A percentile compares a stretch with the other conserved stretches of the same genome.
phyloP scores from a whole-genome alignment of 2,888 invertebrate genomes.

The Trachelus tabidus region DNA sequence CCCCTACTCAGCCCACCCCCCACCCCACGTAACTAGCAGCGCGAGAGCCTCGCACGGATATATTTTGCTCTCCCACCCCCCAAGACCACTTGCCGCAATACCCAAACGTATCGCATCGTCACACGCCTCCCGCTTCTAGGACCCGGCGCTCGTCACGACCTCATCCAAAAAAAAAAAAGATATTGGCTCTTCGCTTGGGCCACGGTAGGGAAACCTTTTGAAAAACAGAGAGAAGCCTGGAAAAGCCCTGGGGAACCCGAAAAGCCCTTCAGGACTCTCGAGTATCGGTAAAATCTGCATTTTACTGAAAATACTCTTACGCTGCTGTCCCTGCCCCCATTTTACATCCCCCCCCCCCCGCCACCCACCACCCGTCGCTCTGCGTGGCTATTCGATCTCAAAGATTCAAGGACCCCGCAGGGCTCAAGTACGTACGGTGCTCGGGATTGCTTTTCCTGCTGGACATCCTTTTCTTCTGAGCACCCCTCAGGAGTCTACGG shows the following conservation, averaged over 20 bases:
- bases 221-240: neutral
- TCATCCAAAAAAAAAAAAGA: constrained; percentile 37
- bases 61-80: neutral
- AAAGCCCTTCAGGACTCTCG: neutral
- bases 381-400: neutral
- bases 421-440: neutral
- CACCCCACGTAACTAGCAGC: neutral
- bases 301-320: neutral
- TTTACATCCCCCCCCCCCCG: neutral
- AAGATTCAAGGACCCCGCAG: neutral
- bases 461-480: neutral
- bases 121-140: neutral
- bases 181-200: constrained; percentile 34
- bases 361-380: neutral
- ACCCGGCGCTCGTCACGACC: constrained; percentile 31
- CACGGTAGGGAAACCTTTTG: neutral
- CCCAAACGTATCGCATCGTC: constrained; percentile 3
- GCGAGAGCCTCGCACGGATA: neutral
- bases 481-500: neutral
- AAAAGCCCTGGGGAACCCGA: neutral
- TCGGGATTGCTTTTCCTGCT: neutral
- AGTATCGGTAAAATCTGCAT: neutral
- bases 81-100: neutral
- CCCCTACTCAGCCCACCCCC: neutral
- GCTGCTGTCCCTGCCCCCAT: neutral